These are phyloP conservation scores for Sebastes umbrosus DNA, from an alignment of 2,797 vertebrate species.

Conservation along the genomic window DNA sequence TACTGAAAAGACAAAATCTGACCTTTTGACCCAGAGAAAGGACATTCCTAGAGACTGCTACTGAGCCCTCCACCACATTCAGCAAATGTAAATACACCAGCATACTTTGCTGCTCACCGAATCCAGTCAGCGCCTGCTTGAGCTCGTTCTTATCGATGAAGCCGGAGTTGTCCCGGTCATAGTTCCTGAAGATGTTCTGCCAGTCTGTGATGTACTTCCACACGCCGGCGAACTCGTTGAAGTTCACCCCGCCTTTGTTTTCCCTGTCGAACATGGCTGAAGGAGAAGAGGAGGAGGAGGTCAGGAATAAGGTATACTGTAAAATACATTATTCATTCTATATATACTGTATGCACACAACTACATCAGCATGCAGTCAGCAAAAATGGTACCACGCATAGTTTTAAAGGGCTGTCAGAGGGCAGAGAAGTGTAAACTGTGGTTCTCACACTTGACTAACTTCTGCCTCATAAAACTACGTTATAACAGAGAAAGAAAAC, in stretches of 20 bases:
- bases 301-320: neutral
- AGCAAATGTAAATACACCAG: conserved; percentile 13
- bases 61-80: conserved; percentile 42
- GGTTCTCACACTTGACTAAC: conserved; percentile 24
- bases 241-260: conserved; percentile 97
- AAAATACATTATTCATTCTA: neutral
- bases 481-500: conserved; percentile 23
- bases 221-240: conserved; percentile 96
- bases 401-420: neutral
- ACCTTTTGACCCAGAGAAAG: conserved; percentile 20
- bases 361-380: neutral
- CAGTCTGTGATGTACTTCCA: conserved; percentile 99
- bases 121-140: conserved; percentile 96
- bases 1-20: conserved; percentile 15
- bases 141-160: conserved; percentile 98
- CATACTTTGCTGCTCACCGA: conserved; percentile 88
- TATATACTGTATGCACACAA: neutral
- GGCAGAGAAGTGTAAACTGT: neutral
- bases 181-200: conserved; percentile 98
- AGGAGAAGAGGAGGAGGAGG: neutral
- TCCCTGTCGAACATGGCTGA: conserved; percentile 99
- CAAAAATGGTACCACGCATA: neutral
- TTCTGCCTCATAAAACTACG: conserved; percentile 10
- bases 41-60: neutral
- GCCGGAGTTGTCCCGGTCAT: conserved; percentile 97